Conservation (phyloP, 2,113 vertebrate genomes). For the Zeus faber region DNA sequence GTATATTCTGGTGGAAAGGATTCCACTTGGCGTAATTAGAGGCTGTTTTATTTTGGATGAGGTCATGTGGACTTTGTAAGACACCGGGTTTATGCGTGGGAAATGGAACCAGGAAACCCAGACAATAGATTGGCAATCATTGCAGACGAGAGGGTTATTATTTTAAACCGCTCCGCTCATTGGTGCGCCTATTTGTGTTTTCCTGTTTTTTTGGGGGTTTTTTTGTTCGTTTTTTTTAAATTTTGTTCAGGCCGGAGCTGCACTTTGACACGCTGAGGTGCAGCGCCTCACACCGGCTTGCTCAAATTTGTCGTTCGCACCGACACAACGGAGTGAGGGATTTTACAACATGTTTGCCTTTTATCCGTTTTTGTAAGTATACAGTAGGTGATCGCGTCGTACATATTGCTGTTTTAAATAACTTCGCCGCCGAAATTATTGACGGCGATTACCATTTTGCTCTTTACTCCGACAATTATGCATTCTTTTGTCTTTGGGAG, state of each 20-base stretch:
- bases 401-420: constrained; percentile 40
- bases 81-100: constrained; percentile 68
- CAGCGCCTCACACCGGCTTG: constrained; percentile 16
- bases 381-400: no score
- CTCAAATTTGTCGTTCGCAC: no score
- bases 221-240: constrained; percentile 63
- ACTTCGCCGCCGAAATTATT: constrained; percentile 35
- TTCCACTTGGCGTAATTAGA: constrained; percentile 85
- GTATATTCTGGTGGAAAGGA: constrained; percentile 52
- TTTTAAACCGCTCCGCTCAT: constrained; percentile 50
- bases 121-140: constrained; percentile 68
- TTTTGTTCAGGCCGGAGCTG: constrained; percentile 39
- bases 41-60: constrained; percentile 82
- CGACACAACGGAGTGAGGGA: no score
- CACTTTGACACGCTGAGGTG: constrained; percentile 16
- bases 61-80: constrained; percentile 66
- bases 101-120: constrained; percentile 72
- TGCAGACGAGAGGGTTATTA: constrained; percentile 57
- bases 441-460: constrained; percentile 49
- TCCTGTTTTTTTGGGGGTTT: constrained; percentile 62
- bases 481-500: constrained; percentile 59
- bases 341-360: no score
- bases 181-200: constrained; percentile 49
- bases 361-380: no score
- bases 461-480: constrained; percentile 58